These are phyloP conservation scores for Premnoplex brunnescens DNA, from an alignment of 2,797 vertebrate species.

Conservation along the genomic window DNA sequence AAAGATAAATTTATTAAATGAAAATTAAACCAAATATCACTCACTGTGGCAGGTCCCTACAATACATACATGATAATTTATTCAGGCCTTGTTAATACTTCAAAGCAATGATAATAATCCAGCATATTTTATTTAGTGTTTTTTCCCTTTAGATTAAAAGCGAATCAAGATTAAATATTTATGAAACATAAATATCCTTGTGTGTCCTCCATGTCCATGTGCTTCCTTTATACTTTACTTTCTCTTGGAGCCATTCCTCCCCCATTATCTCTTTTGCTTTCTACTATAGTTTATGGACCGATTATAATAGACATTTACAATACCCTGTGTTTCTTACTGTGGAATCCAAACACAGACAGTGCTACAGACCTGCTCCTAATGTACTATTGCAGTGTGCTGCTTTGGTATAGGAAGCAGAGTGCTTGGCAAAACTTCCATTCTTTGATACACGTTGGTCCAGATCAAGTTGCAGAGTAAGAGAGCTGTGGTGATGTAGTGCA, in stretches of 20 bases:
- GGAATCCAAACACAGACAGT: background rate
- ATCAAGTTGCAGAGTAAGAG: background rate
- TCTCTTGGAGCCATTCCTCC: background rate
- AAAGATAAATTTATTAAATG: background rate
- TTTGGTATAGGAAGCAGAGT: background rate
- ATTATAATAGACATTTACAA: background rate
- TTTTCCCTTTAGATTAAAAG: constrained; percentile 37
- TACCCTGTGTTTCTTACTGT: background rate
- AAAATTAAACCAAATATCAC: background rate
- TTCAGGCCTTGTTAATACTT: constrained; percentile 40
- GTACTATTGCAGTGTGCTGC: background rate
- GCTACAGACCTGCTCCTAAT: background rate
- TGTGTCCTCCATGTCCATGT: background rate
- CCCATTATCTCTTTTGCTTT: background rate
- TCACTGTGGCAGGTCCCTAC: background rate
- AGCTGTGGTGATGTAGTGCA: background rate
- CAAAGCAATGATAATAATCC: constrained; percentile 29
- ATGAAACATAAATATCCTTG: background rate
- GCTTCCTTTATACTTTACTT: background rate
- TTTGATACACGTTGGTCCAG: background rate
- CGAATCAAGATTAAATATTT: constrained; percentile 28
- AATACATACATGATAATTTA: constrained; percentile 27
- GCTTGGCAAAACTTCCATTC: background rate
- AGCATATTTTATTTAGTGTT: constrained; percentile 2
- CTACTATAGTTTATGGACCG: background rate